These are phyloP conservation scores for Lypha dubia DNA, from an alignment of 2,888 invertebrate species.

Conservation along the genomic window DNA sequence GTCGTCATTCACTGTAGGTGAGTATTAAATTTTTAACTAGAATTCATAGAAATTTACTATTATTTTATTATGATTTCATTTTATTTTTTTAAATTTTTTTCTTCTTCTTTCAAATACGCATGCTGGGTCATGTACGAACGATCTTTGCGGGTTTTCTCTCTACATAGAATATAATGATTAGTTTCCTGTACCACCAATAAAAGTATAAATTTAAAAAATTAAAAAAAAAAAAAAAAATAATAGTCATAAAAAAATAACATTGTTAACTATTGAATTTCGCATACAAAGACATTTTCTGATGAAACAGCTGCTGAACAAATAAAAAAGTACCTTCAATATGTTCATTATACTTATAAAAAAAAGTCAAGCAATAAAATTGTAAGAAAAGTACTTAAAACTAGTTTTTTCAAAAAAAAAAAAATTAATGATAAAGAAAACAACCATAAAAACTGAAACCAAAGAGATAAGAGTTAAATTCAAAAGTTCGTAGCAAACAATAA, in stretches of 20 bases:
- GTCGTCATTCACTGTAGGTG: background rate
- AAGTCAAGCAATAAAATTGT: slow-evolving; percentile 14
- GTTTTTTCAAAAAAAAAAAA: slow-evolving; percentile 24
- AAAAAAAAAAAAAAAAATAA: too few species aligned
- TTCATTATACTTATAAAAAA: background rate
- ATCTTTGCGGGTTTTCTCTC: background rate
- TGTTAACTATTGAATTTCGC: slow-evolving; percentile 3
- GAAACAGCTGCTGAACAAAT: background rate
- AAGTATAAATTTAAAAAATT: background rate
- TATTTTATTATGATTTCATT: slow-evolving; percentile 11
- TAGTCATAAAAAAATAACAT: slow-evolving; percentile 11
- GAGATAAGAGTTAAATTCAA: slow-evolving; percentile 14
- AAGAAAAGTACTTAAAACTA: slow-evolving; percentile 42
- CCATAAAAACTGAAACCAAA: slow-evolving; percentile 15
- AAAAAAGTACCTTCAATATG: background rate
- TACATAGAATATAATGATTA: slow-evolving; percentile 21
- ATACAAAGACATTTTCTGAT: slow-evolving; percentile 13
- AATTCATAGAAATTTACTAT: slow-evolving; percentile 6
- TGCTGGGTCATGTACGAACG: slow-evolving; percentile 41
- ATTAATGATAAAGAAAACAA: slow-evolving; percentile 31
- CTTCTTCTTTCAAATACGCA: slow-evolving; percentile 2
- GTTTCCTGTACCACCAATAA: slow-evolving; percentile 22
- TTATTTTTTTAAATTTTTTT: slow-evolving; percentile 18
- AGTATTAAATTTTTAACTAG: slow-evolving; percentile 10
- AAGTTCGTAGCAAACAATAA: slow-evolving; percentile 14